Evolutionary conservation across 2,888 invertebrate species (phyloP).

Genomic region (Stenurella melanura): DNA sequence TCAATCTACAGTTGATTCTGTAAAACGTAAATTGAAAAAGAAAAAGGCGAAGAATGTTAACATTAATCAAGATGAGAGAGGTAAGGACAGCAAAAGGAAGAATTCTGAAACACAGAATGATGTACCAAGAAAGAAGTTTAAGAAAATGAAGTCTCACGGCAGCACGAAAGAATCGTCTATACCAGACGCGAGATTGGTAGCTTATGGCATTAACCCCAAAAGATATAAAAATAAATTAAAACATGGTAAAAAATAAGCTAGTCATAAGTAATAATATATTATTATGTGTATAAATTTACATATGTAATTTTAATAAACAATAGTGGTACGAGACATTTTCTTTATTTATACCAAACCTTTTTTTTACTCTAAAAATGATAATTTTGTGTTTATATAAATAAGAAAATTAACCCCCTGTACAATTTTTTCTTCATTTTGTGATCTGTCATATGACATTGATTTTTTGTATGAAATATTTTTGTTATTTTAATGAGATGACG

Average conservation of each 20-base stretch:
- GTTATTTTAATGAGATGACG: too few species aligned
- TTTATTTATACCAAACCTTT: too few species aligned
- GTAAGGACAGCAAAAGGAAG: constrained; percentile 8
- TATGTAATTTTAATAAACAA: too few species aligned
- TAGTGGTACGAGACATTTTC: too few species aligned
- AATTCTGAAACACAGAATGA: constrained; percentile 16
- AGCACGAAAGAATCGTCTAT: constrained; percentile 64
- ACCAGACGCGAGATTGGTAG: constrained; percentile 88
- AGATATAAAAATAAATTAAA: constrained; percentile 88
- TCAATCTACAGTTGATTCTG: background rate
- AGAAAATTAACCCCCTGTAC: too few species aligned
- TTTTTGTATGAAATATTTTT: too few species aligned
- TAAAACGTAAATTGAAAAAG: constrained; percentile 11
- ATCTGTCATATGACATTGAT: too few species aligned
- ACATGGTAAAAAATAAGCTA: constrained; percentile 70
- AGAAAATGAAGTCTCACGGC: constrained; percentile 16
- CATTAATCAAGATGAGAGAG: background rate
- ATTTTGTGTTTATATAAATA: too few species aligned
- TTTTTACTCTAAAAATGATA: too few species aligned
- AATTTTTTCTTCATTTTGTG: too few species aligned
- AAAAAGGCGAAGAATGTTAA: background rate
- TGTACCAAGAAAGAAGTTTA: constrained; percentile 35
- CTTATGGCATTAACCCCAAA: constrained; percentile 94
- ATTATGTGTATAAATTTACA: too few species aligned
- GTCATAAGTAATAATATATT: too few species aligned